These are phyloP conservation scores for Caerostris extrusa DNA, from an alignment of 1,140 invertebrate species.

Conservation along the genomic window DNA sequence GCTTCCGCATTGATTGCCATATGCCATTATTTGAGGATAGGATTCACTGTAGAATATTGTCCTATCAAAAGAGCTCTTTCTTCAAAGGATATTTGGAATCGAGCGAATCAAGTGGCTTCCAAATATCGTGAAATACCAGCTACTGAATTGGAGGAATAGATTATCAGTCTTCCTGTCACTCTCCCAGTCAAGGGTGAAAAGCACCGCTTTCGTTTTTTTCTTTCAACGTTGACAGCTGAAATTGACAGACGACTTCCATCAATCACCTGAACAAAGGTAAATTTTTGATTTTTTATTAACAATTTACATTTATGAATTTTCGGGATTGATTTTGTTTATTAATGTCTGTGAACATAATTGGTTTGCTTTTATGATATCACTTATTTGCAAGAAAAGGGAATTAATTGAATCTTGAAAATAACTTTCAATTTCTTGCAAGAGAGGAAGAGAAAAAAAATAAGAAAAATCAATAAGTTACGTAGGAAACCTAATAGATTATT, in stretches of 20 bases:
- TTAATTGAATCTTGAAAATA: no score
- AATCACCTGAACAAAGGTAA: neutral
- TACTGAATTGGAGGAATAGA: neutral
- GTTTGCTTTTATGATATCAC: no score
- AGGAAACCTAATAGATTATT: no score
- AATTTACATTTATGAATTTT: no score
- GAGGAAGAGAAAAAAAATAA: no score
- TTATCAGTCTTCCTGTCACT: slow-evolving; percentile 1
- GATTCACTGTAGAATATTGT: neutral
- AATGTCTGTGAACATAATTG: no score
- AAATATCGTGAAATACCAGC: slow-evolving; percentile 5
- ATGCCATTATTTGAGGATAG: neutral
- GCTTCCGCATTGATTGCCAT: neutral
- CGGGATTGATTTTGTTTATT: no score
- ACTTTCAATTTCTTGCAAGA: no score
- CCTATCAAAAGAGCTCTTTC: slow-evolving; percentile 20
- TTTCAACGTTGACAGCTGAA: neutral
- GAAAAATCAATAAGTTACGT: no score
- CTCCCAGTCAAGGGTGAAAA: neutral
- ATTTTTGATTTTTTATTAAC: neutral
- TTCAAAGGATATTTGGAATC: neutral
- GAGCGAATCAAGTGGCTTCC: slow-evolving; percentile 27
- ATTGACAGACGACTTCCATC: neutral
- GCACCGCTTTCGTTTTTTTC: neutral
- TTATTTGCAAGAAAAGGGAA: no score